Evolutionary conservation across 1,140 invertebrate species (phyloP), one percentile per base, ranked within the genome.

Genomic region (Cotesia vestalis): DNA sequence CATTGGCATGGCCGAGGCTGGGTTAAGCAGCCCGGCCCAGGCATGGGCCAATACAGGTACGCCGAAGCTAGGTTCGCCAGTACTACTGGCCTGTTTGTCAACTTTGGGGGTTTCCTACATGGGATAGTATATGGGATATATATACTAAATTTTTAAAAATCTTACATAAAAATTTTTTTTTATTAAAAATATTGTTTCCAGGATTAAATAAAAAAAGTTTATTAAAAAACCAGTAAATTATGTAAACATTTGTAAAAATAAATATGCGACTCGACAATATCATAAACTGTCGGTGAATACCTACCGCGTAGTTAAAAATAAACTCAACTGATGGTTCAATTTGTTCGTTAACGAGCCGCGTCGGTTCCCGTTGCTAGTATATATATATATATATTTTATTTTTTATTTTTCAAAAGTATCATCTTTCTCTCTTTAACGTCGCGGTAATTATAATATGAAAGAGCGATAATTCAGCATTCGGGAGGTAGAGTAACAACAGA

Each of bases 271-370:
- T 59, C 20, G n/a, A 59, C 20, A 20, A 60, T 60, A 60, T 60
- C 9, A 60, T 57, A 55, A 55, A 55, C 53, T n/a, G 12, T 14
- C 17, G 17, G n/a, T 55, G 53, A 55, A 55, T 55, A 60, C 34
- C 34, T 62, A 36, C 11, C 17, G 17, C 67, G 17, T 20, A 35
- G 20, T 64, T 71, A 71, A 71, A 71, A 71, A 71, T 71, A 71
- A 71, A 20, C 17, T 61, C 35, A 11, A 9, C 40, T 71, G 60
- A 63, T 53, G 69, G 61, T 71, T 71, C 61, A 71, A 71, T 71
- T 71, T 71, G 69, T 71, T 63, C 9, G 60, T 64, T 71, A 71
- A 71, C 69, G 69, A 71, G 69, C 60, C 69, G 46, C n/a, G 46
- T 71, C 69, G 60, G 51, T 71, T 55, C 60, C 46, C 46, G 51